phyloP scores from a whole-genome alignment of 2,888 invertebrate species.

The Trissolcus japonicus region DNA sequence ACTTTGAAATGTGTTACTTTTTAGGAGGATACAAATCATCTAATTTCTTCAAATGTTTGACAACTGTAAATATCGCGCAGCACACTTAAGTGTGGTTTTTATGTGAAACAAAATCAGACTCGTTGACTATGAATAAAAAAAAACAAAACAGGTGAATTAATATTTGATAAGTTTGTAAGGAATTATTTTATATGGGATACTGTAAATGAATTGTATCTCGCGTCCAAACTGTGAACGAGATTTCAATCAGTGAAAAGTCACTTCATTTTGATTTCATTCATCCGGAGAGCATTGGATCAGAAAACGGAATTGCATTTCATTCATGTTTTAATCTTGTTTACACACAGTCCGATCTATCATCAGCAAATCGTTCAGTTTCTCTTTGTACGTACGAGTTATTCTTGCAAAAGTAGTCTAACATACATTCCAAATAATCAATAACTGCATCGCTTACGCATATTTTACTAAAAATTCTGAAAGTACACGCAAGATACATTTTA shows the following conservation, averaged over 20 bases:
- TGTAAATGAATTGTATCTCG: no score
- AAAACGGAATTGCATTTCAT: conserved; percentile 3
- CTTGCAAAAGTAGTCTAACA: conserved; percentile 10
- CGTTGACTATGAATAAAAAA: no score
- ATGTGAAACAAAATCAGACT: not conserved
- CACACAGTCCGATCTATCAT: not conserved
- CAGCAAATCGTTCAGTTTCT: conserved; percentile 2
- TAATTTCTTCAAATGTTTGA: conserved; percentile 53
- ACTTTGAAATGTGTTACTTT: conserved; percentile 51
- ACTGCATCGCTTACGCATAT: conserved; percentile 5
- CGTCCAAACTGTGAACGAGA: no score
- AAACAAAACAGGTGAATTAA: no score
- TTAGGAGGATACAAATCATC: conserved; percentile 50
- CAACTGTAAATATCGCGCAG: conserved; percentile 35
- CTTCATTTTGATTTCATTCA: no score
- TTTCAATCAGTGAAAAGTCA: no score
- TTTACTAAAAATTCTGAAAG: conserved; percentile 17
- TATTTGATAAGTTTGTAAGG: no score
- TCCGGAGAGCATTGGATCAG: not conserved
- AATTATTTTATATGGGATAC: no score
- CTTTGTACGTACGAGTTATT: conserved; percentile 10
- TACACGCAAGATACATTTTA: conserved; percentile 10
- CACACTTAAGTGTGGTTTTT: conserved; percentile 22
- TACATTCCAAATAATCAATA: conserved; percentile 25
- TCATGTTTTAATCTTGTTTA: conserved; percentile 3